phyloP scores from a whole-genome alignment of 2,113 vertebrate species.

The Ptilorrhoa leucosticta region DNA sequence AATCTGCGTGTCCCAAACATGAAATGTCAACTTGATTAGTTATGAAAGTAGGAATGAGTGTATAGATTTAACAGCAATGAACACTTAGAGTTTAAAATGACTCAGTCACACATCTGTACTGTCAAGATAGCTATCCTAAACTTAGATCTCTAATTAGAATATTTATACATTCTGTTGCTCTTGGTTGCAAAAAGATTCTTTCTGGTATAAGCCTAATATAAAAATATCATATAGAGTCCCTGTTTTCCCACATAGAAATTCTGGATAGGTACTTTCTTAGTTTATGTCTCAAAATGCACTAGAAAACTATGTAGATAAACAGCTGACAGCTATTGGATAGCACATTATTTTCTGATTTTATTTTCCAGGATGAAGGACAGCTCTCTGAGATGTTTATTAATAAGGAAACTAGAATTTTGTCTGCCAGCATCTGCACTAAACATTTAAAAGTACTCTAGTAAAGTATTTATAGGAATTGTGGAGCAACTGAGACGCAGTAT shows the following conservation, averaged over 20 bases:
- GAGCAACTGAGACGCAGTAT: background rate
- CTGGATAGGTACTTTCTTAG: background rate
- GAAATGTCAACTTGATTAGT: constrained; percentile 54
- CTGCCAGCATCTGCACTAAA: background rate
- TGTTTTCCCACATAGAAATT: background rate
- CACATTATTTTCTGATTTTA: background rate
- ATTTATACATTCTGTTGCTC: constrained; percentile 31
- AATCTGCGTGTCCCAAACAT: background rate
- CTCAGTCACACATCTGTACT: constrained; percentile 59
- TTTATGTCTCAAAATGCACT: background rate
- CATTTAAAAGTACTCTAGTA: background rate
- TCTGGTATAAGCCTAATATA: constrained; percentile 1
- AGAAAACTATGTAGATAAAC: background rate
- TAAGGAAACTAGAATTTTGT: background rate
- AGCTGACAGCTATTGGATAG: background rate
- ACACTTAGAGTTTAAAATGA: constrained; percentile 40
- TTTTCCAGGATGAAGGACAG: background rate
- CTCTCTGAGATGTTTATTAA: background rate
- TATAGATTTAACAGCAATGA: constrained; percentile 28
- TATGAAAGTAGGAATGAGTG: constrained; percentile 18
- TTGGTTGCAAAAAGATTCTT: background rate
- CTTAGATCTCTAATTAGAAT: constrained; percentile 54
- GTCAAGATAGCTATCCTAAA: constrained; percentile 51
- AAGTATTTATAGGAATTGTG: background rate
- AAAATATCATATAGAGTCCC: background rate